Conservation (phyloP, 2,797 vertebrate genomes). For the Pangasius larnaudii region DNA sequence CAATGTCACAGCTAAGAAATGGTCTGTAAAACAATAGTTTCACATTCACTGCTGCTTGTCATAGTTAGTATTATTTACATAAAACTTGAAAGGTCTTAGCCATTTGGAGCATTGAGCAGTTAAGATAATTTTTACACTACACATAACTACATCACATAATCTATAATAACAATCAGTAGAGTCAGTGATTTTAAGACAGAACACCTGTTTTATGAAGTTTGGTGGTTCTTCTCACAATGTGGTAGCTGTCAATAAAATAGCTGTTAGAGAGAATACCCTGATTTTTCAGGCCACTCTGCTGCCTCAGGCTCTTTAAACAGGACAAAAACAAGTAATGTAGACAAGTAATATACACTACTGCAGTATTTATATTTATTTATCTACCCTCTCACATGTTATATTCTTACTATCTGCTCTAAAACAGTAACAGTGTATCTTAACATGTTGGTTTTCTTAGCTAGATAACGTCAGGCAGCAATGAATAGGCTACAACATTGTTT, state of each 20-base stretch:
- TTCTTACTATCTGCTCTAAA: not conserved
- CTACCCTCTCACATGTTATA: not conserved
- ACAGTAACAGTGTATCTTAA: not conserved
- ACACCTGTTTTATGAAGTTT: not conserved
- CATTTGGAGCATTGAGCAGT: not conserved
- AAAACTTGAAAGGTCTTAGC: not conserved
- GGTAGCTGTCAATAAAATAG: not conserved
- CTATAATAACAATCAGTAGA: not conserved
- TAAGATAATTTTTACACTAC: not conserved
- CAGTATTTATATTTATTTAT: not conserved
- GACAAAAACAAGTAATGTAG: not conserved
- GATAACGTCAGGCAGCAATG: not conserved
- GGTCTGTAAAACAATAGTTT: not conserved
- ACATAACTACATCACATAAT: not conserved
- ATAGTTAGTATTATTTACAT: not conserved
- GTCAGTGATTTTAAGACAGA: not conserved
- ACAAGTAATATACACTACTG: not conserved
- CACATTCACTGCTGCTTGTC: not conserved
- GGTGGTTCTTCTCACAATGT: not conserved
- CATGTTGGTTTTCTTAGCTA: not conserved
- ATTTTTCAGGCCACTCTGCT: not conserved
- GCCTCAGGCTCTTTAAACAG: not conserved
- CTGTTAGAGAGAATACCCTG: not conserved
- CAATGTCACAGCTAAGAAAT: not conserved
- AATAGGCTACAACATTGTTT: not conserved